A percentile compares a stretch with the other conserved stretches of the same genome.
phyloP scores from a whole-genome alignment of 2,113 vertebrate genomes.

The Puma concolor region DNA sequence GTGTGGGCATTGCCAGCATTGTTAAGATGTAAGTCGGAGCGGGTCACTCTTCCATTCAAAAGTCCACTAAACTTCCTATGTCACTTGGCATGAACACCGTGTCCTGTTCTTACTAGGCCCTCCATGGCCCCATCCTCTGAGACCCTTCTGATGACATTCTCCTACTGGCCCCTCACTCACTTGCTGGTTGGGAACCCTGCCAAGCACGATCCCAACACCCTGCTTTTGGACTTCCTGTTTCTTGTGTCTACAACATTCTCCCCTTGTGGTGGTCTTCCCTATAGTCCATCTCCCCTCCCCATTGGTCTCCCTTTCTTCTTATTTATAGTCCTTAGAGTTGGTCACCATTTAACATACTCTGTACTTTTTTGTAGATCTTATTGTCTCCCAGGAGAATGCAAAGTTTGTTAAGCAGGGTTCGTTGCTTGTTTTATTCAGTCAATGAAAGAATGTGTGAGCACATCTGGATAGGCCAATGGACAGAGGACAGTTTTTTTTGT shows the following conservation, averaged over 20 bases:
- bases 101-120: background rate
- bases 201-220: background rate
- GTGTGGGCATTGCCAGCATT: background rate
- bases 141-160: background rate
- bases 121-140: background rate
- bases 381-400: background rate
- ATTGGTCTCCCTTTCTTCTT: background rate
- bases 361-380: background rate
- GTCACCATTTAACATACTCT: background rate
- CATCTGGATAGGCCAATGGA: background rate
- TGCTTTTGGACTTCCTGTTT: background rate
- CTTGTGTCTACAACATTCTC: background rate
- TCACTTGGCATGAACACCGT: background rate
- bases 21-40: slow-evolving; percentile 14
- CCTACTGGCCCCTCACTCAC: background rate
- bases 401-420: background rate
- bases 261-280: background rate
- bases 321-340: background rate
- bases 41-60: background rate
- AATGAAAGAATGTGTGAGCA: background rate
- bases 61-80: background rate
- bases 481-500: background rate
- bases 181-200: background rate
- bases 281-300: background rate
- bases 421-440: slow-evolving; percentile 28